Evolutionary conservation across 1,140 invertebrate species (phyloP).

Genomic region (Drosophila azteca): DNA sequence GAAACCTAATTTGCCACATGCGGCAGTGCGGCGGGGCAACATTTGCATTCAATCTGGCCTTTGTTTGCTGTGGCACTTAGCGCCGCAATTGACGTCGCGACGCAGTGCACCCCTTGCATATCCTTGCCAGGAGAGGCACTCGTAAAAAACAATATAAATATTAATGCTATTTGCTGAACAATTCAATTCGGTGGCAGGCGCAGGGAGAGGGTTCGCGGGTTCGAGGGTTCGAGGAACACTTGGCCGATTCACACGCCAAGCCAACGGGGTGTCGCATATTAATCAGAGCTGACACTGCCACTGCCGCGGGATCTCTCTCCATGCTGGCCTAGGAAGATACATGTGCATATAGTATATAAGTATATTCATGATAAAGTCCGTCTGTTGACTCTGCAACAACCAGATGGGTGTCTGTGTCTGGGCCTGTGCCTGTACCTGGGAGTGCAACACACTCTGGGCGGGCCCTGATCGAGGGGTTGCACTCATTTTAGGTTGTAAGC

Average conservation of each 20-base stretch:
- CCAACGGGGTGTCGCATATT: slow-evolving; percentile 74
- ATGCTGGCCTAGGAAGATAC: slow-evolving; percentile 28
- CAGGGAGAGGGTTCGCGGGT: slow-evolving; percentile 19
- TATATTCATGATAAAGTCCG: slow-evolving; percentile 46
- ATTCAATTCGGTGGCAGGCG: slow-evolving; percentile 59
- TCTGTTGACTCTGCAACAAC: slow-evolving; percentile 24
- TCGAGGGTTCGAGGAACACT: slow-evolving; percentile 51
- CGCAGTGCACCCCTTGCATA: slow-evolving; percentile 33
- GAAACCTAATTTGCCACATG: slow-evolving; percentile 76
- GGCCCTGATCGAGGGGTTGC: slow-evolving; percentile 54
- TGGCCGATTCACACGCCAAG: slow-evolving; percentile 65
- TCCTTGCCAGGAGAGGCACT: slow-evolving; percentile 17
- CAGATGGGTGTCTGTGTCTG: not conserved
- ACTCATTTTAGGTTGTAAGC: slow-evolving; percentile 79
- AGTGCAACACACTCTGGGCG: slow-evolving; percentile 57
- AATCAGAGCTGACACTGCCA: slow-evolving; percentile 52
- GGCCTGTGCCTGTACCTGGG: not conserved
- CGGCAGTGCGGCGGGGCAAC: slow-evolving; percentile 34
- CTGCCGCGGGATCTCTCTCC: no score
- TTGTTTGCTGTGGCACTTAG: slow-evolving; percentile 42
- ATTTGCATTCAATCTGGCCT: slow-evolving; percentile 46
- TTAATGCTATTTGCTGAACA: slow-evolving; percentile 81
- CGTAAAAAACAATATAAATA: slow-evolving; percentile 73
- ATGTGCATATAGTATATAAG: slow-evolving; percentile 6
- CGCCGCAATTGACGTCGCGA: slow-evolving; percentile 60